Percentiles rank a stretch among this genome's conserved stretches.
These are phyloP conservation scores for Teleogryllus occipitalis DNA, from an alignment of 1,140 invertebrate genomes.

Conservation along the genomic window DNA sequence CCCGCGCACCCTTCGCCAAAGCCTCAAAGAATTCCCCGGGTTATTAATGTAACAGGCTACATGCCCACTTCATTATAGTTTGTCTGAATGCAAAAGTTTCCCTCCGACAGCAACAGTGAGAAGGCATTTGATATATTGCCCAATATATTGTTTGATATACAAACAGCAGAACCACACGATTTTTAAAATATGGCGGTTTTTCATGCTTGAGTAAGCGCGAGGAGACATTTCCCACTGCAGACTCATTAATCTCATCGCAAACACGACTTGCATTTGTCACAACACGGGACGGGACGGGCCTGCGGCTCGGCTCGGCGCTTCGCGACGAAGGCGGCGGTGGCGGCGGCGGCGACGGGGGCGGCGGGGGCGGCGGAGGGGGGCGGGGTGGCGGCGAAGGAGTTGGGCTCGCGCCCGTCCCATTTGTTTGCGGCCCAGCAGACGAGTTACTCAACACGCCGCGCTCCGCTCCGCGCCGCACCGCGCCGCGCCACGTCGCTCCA, in stretches of 20 bases:
- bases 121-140: not conserved
- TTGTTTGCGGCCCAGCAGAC: not conserved
- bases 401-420: not conserved
- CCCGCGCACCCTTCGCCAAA: too few species aligned
- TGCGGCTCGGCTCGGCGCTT: not conserved
- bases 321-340: not conserved
- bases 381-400: too few species aligned
- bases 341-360: not conserved
- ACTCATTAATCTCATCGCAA: not conserved
- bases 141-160: constrained; percentile 2
- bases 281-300: not conserved
- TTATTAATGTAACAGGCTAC: not conserved
- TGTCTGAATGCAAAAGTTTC: not conserved
- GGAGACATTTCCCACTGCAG: not conserved
- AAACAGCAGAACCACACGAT: not conserved
- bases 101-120: not conserved
- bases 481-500: too few species aligned
- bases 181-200: not conserved
- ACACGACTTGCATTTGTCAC: not conserved
- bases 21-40: too few species aligned
- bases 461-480: too few species aligned
- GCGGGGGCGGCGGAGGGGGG: too few species aligned
- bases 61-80: not conserved
- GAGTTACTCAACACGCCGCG: not conserved
- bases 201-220: not conserved